Evolutionary conservation across 1,140 invertebrate genomes (phyloP), one percentile per base, ranked within the genome.

Genomic region (Nylanderia fulva): DNA sequence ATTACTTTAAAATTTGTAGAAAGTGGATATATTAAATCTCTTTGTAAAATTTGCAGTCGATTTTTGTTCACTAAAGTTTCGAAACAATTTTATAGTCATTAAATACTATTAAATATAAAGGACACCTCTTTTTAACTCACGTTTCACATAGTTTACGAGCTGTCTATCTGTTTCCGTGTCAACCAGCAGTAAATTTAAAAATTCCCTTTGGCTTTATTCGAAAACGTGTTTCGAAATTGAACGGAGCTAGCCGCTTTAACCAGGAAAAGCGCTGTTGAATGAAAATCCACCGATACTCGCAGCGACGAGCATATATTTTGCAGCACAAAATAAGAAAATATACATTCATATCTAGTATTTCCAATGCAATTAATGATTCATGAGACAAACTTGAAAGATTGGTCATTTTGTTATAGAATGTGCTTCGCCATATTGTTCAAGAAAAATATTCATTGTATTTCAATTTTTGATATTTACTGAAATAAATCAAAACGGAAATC

Each of bases 401-500:
- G 60, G 18, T 45, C 45, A 60, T 48, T 4, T 3, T 15, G 45
- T 15, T 74, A 74, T 48, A 56, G 8, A 11, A 63, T 24, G 2
- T 21, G 27, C 39, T 63, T 64, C 48, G 18, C 13, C n/a, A n/a
- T n/a, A 48, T 29, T 7, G 11, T 33, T 1, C 11, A 21, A 48
- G 27, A 48, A 77, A 64, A 77, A 64, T 76, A 64, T 76, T 63
- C 64, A 45, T 5, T 11, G 11, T 27, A 5, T 33, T 64, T 77
- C 18, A 21, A 33, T 64, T 64, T 63, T 64, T 8, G 1, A 36
- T 48, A 60, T 45, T 52, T 64, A 48, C n/a, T 33, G 13, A 60
- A n/a, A 29, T 21, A 36, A 33, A 11, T 2, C 27, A 33, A 64
- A 7, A 13, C 1, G 18, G 6, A 63, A n/a, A 77, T 48, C 29